phyloP scores from a whole-genome alignment of 2,797 vertebrate species.

The Anguilla megastoma region DNA sequence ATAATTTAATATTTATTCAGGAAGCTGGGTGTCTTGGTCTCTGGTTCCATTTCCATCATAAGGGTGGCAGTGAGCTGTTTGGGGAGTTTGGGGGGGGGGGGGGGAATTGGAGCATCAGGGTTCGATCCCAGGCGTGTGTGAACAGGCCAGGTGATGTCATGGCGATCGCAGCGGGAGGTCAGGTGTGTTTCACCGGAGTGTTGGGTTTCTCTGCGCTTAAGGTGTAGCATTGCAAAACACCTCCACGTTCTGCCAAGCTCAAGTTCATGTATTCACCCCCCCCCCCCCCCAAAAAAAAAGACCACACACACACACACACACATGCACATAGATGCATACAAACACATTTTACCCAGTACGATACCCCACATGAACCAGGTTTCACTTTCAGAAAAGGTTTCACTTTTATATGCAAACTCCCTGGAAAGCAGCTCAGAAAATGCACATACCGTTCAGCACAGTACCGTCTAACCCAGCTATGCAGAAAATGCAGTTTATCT shows the following conservation, averaged over 20 bases:
- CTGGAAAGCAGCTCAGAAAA: background rate
- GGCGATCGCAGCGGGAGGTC: background rate
- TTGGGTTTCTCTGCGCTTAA: background rate
- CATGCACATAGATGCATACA: background rate
- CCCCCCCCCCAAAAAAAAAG: background rate
- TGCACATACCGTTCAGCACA: background rate
- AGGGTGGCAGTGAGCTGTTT: background rate
- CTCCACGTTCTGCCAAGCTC: background rate
- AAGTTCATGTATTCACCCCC: background rate
- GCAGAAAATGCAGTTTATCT: background rate
- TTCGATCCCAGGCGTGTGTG: background rate
- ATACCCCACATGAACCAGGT: slow-evolving; percentile 12
- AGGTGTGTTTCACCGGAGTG: background rate
- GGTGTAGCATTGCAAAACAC: background rate
- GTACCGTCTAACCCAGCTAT: background rate
- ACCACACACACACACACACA: background rate
- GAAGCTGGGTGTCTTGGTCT: background rate
- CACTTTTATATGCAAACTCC: background rate
- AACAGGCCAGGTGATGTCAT: background rate
- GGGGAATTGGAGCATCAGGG: background rate
- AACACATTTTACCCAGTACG: background rate
- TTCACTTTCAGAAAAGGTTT: slow-evolving; percentile 22
- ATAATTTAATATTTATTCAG: background rate
- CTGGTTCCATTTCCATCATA: background rate
- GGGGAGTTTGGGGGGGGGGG: background rate